phyloP scores from a whole-genome alignment of 92 coral and sea anemone species.

The Isaurus tuberculatus region DNA sequence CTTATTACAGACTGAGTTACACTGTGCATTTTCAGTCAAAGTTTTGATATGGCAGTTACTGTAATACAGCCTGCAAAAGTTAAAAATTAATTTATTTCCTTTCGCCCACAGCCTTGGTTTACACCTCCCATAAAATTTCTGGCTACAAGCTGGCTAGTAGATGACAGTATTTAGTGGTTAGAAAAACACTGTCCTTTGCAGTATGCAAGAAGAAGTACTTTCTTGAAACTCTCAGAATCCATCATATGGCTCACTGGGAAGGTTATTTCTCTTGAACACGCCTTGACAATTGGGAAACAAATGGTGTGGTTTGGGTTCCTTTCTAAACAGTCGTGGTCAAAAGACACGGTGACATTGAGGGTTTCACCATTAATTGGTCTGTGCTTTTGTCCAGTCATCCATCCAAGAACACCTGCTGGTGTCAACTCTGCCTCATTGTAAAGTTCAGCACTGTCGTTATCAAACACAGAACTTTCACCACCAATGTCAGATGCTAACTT shows the following conservation, averaged over 20 bases:
- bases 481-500: constrained; percentile 35
- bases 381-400: constrained; percentile 45
- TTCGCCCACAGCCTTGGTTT: background rate
- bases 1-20: background rate
- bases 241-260: constrained; percentile 56
- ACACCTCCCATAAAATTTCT: constrained; percentile 22
- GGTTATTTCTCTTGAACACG: constrained; percentile 50
- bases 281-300: constrained; percentile 54
- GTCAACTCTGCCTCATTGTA: constrained; percentile 48
- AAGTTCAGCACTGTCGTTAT: constrained; percentile 31
- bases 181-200: constrained; percentile 54
- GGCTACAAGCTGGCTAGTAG: constrained; percentile 33
- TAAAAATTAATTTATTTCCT: constrained; percentile 16
- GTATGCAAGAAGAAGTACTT: constrained; percentile 46
- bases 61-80: constrained; percentile 7
- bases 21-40: constrained; percentile 5
- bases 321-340: constrained; percentile 37
- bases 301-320: constrained; percentile 38
- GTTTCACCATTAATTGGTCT: constrained; percentile 37
- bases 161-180: constrained; percentile 23
- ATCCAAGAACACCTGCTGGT: constrained; percentile 53
- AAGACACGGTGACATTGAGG: constrained; percentile 23
- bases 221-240: constrained; percentile 6
- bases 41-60: constrained; percentile 12
- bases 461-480: constrained; percentile 25